Base-by-base conservation (phyloP, 2,113 vertebrate genomes). In the Pseudorhombus dupliciocellatus region DNA sequence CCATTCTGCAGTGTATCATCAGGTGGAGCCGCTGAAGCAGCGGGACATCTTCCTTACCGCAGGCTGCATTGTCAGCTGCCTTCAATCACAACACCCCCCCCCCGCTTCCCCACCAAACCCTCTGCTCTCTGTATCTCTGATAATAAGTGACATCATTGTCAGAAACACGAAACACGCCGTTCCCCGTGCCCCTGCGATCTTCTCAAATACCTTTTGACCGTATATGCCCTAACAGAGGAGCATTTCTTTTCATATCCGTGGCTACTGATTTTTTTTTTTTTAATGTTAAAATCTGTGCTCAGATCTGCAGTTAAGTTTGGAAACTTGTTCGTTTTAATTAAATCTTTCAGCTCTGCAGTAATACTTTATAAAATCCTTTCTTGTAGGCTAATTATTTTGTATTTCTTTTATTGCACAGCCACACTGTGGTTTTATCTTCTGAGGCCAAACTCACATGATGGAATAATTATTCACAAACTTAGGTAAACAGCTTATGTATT, bases 41-140 rank as follows among this genome's bases (percentile, higher is more conserved):
- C 72, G 59, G 80, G 79, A 78, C 76, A 77, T 64, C 55, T 46
- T 20, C 42, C 25, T 75, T 84, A 66, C 85, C 37, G 30, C 74
- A 70, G 79, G 71, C 70, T 78, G 68, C 34, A 26, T 60, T 76
- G 76, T 89, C 80, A 80, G 70, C 62, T 77, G 71, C 44, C 59
- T 73, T 79, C 58, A 65, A 46, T 63, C 67, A 68, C 18, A 15
- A 2, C 56, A 20, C 58, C 7, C 25, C n/a, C 37, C 10, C 2
- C 34, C 34, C 34, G 58, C 50, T 62, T 51, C 63, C 28, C 73
- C 52, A 62, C 37, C 5, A 4, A 48, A 40, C 25, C 7, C 46
- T 71, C 26, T 61, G 21, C 51, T 76, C 28, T 52, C 51, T 54
- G 20, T 4, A 44, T 37, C 31, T 26, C 14, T 57, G 12, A 77